A percentile compares a stretch with the other conserved stretches of the same genome.
phyloP scores from a whole-genome alignment of 2,113 vertebrate genomes.

The Notiomystis cincta region DNA sequence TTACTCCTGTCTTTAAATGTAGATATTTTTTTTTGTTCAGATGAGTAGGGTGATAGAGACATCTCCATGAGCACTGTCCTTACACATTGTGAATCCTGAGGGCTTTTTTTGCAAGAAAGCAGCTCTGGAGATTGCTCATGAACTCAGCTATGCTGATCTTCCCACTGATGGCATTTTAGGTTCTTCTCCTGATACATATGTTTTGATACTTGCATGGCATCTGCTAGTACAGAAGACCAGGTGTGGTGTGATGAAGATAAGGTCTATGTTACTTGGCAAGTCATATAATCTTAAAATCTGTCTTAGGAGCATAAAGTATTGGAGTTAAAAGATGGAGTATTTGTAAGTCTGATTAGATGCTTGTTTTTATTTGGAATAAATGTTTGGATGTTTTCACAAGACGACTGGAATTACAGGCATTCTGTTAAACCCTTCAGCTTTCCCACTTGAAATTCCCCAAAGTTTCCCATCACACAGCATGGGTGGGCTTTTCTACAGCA shows the following conservation, averaged over 20 bases:
- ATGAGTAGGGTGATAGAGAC: not conserved
- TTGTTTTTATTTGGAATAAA: not conserved
- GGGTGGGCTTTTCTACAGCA: not conserved
- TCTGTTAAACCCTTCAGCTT: not conserved
- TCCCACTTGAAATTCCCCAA: not conserved
- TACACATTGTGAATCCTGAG: not conserved
- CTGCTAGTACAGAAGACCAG: not conserved
- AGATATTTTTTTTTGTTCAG: not conserved
- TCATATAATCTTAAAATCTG: not conserved
- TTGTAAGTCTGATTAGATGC: not conserved
- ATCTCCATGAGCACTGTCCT: not conserved
- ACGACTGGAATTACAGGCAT: not conserved
- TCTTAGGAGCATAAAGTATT: not conserved
- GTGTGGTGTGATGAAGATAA: not conserved
- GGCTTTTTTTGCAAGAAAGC: not conserved
- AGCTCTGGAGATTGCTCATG: not conserved
- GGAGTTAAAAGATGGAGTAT: not conserved
- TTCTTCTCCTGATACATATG: not conserved
- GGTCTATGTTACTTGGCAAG: not conserved
- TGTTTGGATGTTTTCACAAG: not conserved
- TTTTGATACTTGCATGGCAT: not conserved
- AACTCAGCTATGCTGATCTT: not conserved
- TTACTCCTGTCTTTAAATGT: not conserved
- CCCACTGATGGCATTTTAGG: not conserved
- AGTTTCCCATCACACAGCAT: not conserved